Evolutionary conservation across 53 echinoderm and acorn worm genomes (phyloP), one percentile per base, ranked within the genome.

Genomic region (Arbacia lixula): DNA sequence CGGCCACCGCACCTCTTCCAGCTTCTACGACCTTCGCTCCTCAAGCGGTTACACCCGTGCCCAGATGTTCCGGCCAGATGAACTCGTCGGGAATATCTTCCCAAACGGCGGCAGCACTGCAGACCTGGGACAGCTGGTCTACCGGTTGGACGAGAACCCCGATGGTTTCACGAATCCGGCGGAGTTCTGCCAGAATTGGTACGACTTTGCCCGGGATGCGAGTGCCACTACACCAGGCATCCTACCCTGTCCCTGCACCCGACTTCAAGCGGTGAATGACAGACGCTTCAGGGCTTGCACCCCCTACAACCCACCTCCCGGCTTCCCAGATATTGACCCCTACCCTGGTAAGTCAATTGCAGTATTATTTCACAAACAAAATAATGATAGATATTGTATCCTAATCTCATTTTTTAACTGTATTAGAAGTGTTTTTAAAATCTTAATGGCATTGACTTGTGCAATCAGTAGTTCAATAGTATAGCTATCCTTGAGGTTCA

Each of bases 151-250:
- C 10, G 33, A 19, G 64, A 62, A 81, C 32, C 12, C 82, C 0
- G 82, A 63, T 12, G 25, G 12, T 42, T 81, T 43, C 42, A 30
- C 63, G 6, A 81, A 81, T 33, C 63, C 82, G 9, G 82, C 82
- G 19, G 82, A 81, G 20, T 81, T n/a, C 50, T 81, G 82, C 36
- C 46, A 63, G 63, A 30, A 21, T 21, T 81, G 82, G 82, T 81
- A 63, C 42, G 82, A 81, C 30, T 8, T 16, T 6, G 4, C 62
- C 31, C 3, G 1, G 14, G 16, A 41, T 9, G 1, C 31, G 0
- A n/a, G 63, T 0, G 6, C 29, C 2, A 22, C 42, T 42, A 12
- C 26, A 5, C 20, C 41, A 1, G 79, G 61, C 22, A 27, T 60
- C 8, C 79, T 79, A 1, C 79, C 63, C 8, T 81, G 82, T 46